Base-by-base conservation (phyloP, 1,140 invertebrate species). In the Drosophila pruinosa region DNA sequence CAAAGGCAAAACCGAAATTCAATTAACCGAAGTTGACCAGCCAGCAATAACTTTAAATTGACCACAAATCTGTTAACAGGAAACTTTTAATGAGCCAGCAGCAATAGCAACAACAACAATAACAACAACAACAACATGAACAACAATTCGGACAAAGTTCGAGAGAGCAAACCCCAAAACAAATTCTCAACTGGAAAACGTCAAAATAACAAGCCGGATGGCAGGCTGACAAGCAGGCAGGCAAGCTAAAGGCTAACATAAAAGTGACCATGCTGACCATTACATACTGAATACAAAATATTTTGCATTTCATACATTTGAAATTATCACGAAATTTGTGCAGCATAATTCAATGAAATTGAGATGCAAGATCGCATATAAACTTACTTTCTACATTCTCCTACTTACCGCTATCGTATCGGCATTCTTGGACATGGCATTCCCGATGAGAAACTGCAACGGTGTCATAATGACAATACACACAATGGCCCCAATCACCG, bases 401-500 rank as follows among this genome's bases (percentile, higher is more conserved):
- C 1, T 58, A 91, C 92, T 92, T 92, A 95, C 95, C 74, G 95
- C 93, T 26, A 95, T 94, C 28, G 91, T 91, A 83, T 95, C 95
- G 2, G 94, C 94, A 79, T 96, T 96, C 8, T 92, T 92, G 0
- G 95, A 95, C 93, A 96, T 95, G 58, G 92, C 93, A 76, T 95
- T 95, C 0, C 95, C 95, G 36, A 96, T 94, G 24, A 94, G 82
- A 81, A 95, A 95, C 90, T 96, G 95, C 65, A 96, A 83, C 0
- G 95, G 95, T 7, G 94, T 95, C 89, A 96, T 94, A 14, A 94
- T 91, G 1, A 95, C 62, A 34, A 96, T 94, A 65, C 94, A 95
- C n/a, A 93, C 92, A 48, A 93, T 91, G 10, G 95, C 94, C 7
- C 96, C 96, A 72, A 96, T 94, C 22, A 97, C 93, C 12, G 96